Conservation (phyloP, 1,140 invertebrate genomes). For the Mercenaria mercenaria region DNA sequence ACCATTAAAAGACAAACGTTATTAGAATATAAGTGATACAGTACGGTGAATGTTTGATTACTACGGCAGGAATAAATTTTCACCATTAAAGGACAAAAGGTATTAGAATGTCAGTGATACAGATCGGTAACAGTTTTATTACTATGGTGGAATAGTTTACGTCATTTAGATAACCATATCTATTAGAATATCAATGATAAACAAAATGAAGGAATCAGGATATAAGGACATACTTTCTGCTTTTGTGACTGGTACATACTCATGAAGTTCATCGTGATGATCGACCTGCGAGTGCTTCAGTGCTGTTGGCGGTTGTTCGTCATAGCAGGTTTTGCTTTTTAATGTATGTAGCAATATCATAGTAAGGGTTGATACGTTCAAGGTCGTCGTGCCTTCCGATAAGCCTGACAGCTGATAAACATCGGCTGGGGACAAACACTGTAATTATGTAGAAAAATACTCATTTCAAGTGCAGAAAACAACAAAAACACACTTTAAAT, state of each 20-base stretch:
- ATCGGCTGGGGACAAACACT: slow-evolving; percentile 28
- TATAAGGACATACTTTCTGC: background rate
- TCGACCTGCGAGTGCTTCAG: background rate
- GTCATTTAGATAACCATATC: too few species aligned
- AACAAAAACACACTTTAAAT: too few species aligned
- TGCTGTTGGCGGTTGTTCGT: background rate
- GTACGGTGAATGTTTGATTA: too few species aligned
- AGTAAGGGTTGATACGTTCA: background rate
- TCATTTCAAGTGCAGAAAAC: too few species aligned
- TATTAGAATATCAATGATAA: background rate
- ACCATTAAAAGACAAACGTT: too few species aligned
- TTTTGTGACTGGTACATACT: background rate
- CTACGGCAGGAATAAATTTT: too few species aligned
- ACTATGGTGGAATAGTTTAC: too few species aligned
- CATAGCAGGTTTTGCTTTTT: background rate
- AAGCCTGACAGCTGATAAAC: slow-evolving; percentile 11
- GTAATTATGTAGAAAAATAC: too few species aligned
- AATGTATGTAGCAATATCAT: slow-evolving; percentile 31
- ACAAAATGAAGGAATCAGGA: background rate
- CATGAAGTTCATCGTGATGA: background rate
- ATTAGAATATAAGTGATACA: too few species aligned
- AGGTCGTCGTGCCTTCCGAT: background rate
- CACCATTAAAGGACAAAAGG: too few species aligned
- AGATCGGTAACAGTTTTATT: too few species aligned
- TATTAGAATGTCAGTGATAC: too few species aligned